These are phyloP conservation scores for Carabus problematicus DNA, from an alignment of 2,888 invertebrate species.

Conservation along the genomic window DNA sequence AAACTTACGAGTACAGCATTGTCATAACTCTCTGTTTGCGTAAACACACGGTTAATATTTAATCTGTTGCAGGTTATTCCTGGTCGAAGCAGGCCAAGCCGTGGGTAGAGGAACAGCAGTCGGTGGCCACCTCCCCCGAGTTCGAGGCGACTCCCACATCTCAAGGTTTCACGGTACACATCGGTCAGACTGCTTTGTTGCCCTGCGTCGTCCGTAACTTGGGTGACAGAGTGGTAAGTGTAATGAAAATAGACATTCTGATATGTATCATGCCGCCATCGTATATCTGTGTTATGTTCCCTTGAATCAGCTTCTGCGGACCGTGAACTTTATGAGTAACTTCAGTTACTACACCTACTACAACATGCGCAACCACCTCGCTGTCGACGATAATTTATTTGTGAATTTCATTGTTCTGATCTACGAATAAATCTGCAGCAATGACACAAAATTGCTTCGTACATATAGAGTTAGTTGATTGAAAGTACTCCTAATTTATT, in stretches of 20 bases:
- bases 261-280: no score
- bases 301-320: no score
- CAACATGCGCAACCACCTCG: no score
- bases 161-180: conserved; percentile 50
- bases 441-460: no score
- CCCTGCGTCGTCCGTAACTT: conserved; percentile 57
- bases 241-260: conserved; percentile 19
- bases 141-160: conserved; percentile 44
- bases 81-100: conserved; percentile 4
- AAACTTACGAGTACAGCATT: conserved; percentile 21
- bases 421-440: no score
- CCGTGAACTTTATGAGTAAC: no score
- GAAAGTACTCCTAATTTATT: no score
- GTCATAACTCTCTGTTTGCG: conserved; percentile 15
- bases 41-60: conserved; percentile 36
- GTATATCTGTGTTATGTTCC: no score
- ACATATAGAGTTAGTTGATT: no score
- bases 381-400: no score
- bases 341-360: no score
- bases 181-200: conserved; percentile 57
- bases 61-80: conserved; percentile 25
- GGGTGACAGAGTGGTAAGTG: conserved; percentile 58
- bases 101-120: conserved; percentile 7
- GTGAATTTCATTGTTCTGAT: no score
- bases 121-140: conserved; percentile 36